Evolutionary conservation across 2,113 vertebrate species (phyloP).

Genomic region (Tachycineta bicolor): DNA sequence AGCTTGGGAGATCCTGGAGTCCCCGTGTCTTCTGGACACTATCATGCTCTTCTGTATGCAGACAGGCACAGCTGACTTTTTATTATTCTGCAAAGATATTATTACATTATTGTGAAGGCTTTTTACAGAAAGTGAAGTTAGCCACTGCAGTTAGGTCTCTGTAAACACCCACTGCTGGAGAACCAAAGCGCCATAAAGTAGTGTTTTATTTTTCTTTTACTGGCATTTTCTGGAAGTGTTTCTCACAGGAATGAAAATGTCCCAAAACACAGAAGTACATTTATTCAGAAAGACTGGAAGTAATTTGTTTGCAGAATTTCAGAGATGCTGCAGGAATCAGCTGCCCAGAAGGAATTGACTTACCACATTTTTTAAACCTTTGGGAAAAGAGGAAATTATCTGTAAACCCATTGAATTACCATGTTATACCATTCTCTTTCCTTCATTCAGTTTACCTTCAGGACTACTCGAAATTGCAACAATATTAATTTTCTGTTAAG

Average conservation of each 20-base stretch:
- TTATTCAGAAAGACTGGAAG: constrained; percentile 17
- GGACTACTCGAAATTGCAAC: neutral
- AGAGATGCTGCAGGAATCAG: neutral
- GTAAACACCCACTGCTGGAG: neutral
- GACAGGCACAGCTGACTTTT: neutral
- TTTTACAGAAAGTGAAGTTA: neutral
- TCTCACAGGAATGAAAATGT: neutral
- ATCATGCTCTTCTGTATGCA: neutral
- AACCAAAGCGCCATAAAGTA: neutral
- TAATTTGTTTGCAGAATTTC: neutral
- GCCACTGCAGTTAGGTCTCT: neutral
- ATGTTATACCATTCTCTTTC: neutral
- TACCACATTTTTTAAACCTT: neutral
- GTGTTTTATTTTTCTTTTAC: neutral
- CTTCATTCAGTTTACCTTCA: neutral
- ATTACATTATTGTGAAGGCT: neutral
- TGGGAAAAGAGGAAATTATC: neutral
- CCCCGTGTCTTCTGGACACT: neutral
- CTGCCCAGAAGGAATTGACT: neutral
- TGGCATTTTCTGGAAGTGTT: constrained; percentile 13
- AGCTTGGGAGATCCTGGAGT: neutral
- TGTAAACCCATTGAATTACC: neutral
- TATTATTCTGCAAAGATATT: neutral
- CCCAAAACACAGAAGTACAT: constrained; percentile 14
- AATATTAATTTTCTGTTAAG: neutral